phyloP scores from a whole-genome alignment of 2,888 invertebrate genomes.

The Drosophila percnosoma region DNA sequence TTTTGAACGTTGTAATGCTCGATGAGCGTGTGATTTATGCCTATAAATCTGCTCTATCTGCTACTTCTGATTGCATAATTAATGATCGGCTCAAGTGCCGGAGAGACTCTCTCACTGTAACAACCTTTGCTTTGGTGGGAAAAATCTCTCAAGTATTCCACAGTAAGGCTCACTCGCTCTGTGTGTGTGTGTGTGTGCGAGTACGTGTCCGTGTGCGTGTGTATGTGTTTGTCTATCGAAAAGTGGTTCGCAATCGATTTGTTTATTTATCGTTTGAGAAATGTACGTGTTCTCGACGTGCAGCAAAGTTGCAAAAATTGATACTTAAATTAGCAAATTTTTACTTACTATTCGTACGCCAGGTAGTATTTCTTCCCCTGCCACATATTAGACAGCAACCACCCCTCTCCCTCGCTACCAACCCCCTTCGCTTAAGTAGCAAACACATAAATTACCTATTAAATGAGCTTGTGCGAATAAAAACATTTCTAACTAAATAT shows the following conservation, averaged over 20 bases:
- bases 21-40: conserved; percentile 76
- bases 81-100: conserved; percentile 59
- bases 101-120: conserved; percentile 34
- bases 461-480: conserved; percentile 76
- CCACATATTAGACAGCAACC: background rate
- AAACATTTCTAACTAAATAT: conserved; percentile 70
- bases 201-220: conserved; percentile 7
- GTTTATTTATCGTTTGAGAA: conserved; percentile 61
- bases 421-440: conserved; percentile 7
- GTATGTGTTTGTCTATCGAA: conserved; percentile 21
- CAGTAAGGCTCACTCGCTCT: background rate
- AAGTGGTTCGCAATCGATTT: conserved; percentile 38
- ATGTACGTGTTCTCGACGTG: conserved; percentile 44
- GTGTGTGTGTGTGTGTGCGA: conserved; percentile 4
- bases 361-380: background rate
- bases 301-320: conserved; percentile 76
- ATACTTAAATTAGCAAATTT: conserved; percentile 52
- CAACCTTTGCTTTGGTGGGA: conserved; percentile 61
- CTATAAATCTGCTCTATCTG: conserved; percentile 75
- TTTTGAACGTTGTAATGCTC: conserved; percentile 65
- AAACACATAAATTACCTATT: conserved; percentile 76
- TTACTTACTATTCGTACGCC: conserved; percentile 14
- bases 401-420: background rate
- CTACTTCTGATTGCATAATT: conserved; percentile 80
- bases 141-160: conserved; percentile 50